Evolutionary conservation across 2,113 vertebrate genomes (phyloP).

Genomic region (Fulica atra): DNA sequence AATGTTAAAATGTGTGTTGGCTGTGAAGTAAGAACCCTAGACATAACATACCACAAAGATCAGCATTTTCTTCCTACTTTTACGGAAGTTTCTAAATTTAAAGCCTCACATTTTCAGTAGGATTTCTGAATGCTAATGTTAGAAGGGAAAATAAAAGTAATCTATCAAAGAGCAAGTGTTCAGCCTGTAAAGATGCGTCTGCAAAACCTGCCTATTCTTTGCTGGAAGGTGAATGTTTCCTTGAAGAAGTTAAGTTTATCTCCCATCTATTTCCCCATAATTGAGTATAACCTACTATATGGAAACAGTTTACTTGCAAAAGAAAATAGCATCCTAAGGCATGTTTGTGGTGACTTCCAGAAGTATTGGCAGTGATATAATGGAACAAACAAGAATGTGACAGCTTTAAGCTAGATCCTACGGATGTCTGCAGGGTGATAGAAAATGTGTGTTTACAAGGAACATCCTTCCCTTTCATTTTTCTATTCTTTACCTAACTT

Average conservation of each 20-base stretch:
- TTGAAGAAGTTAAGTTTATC: background rate
- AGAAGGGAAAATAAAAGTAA: slow-evolving; percentile 14
- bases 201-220: background rate
- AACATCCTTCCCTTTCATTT: slow-evolving; percentile 35
- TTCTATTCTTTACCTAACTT: slow-evolving; percentile 48
- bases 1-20: background rate
- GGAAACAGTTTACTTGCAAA: background rate
- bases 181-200: background rate
- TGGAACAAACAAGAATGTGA: slow-evolving; percentile 13
- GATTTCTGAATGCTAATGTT: background rate
- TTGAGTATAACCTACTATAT: background rate
- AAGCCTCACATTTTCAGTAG: background rate
- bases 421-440: slow-evolving; percentile 14
- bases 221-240: background rate
- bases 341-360: background rate
- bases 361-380: background rate
- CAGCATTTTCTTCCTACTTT: background rate
- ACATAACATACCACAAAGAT: background rate
- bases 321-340: slow-evolving; percentile 8
- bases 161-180: background rate
- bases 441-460: slow-evolving; percentile 30
- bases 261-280: background rate
- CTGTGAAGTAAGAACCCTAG: background rate
- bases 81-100: background rate
- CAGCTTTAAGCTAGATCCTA: background rate